phyloP scores from a whole-genome alignment of 2,888 invertebrate genomes.

The Podabrus alpinus region DNA sequence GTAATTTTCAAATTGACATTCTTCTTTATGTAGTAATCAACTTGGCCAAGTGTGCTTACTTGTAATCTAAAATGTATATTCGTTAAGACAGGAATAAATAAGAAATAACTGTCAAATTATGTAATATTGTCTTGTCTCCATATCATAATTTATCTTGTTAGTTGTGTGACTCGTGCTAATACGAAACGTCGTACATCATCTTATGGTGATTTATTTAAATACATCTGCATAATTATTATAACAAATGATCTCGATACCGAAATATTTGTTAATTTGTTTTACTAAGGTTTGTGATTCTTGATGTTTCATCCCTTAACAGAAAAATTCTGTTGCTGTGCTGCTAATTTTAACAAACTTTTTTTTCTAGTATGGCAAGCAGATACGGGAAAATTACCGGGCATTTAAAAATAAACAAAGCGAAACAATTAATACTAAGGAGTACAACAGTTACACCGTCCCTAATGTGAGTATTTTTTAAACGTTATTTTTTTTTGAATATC shows the following conservation, averaged over 20 bases:
- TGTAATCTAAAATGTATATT: background rate
- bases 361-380: conserved; percentile 66
- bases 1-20: background rate
- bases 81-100: background rate
- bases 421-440: conserved; percentile 56
- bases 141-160: background rate
- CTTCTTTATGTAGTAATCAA: background rate
- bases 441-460: conserved; percentile 58
- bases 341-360: conserved; percentile 25
- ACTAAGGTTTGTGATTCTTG: background rate
- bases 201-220: background rate
- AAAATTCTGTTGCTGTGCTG: background rate
- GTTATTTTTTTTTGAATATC: background rate
- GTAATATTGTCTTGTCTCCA: background rate
- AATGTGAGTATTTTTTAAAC: conserved; percentile 54
- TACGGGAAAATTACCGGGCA: conserved; percentile 64
- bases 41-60: background rate
- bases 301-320: background rate
- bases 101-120: background rate
- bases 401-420: conserved; percentile 61
- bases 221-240: background rate
- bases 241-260: background rate
- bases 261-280: background rate
- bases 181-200: background rate
- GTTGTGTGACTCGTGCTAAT: background rate